phyloP scores from a whole-genome alignment of 2,797 vertebrate genomes.

The Pangasius krempfi region DNA sequence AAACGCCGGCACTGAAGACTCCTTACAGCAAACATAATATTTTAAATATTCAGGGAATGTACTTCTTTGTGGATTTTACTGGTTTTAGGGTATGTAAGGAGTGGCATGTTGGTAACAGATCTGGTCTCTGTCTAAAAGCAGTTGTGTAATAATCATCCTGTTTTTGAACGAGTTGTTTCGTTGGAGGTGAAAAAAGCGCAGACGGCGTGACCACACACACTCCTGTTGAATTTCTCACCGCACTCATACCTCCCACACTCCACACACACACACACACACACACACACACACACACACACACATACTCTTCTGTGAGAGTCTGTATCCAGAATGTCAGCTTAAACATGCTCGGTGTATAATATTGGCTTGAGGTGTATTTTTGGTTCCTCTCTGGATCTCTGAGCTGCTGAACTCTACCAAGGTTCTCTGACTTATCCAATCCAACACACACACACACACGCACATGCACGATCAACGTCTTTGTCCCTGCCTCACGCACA shows the following conservation, averaged over 20 bases:
- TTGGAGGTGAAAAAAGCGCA: not conserved
- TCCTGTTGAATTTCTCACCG: slow-evolving; percentile 32
- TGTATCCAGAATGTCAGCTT: not conserved
- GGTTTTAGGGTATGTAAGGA: too few species aligned
- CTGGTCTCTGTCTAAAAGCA: too few species aligned
- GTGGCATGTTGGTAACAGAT: not conserved
- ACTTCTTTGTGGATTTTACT: not conserved
- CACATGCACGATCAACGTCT: not conserved
- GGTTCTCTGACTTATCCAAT: not conserved
- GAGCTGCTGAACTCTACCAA: slow-evolving; percentile 7
- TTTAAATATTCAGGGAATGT: not conserved
- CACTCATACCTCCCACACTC: slow-evolving; percentile 16
- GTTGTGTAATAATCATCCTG: slow-evolving; percentile 3
- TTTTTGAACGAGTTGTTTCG: not conserved
- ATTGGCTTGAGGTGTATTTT: slow-evolving; percentile 23
- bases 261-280: not conserved
- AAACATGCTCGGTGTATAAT: slow-evolving; percentile 14
- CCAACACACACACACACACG: not conserved
- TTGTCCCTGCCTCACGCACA: not conserved
- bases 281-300: not conserved
- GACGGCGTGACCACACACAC: not conserved
- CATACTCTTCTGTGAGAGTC: not conserved
- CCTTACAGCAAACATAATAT: not conserved
- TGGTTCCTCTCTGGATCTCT: not conserved
- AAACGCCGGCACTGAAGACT: not conserved